Percentiles rank a stretch among this genome's conserved stretches.
These are phyloP conservation scores for Anabas testudineus DNA, from an alignment of 2,797 vertebrate genomes.

Conservation along the genomic window DNA sequence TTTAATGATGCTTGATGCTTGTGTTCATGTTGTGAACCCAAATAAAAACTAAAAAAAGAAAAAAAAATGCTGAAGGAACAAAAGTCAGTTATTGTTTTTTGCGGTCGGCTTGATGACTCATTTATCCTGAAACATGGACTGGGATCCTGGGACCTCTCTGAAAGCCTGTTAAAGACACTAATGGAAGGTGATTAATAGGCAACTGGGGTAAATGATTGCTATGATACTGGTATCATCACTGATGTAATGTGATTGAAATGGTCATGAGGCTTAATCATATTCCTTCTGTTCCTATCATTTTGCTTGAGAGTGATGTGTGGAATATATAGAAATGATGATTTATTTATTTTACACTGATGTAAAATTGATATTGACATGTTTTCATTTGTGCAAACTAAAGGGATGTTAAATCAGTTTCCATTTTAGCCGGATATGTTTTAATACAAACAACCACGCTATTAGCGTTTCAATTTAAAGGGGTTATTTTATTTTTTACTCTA, in stretches of 20 bases:
- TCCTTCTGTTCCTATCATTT: constrained; percentile 4
- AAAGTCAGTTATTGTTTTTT: constrained; percentile 64
- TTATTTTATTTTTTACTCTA: too few relatives aligned
- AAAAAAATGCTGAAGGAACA: constrained; percentile 48
- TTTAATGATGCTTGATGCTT: constrained; percentile 66
- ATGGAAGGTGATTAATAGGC: constrained; percentile 79
- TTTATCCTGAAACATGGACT: constrained; percentile 63
- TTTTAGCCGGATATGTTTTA: neutral
- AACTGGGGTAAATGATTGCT: constrained; percentile 71
- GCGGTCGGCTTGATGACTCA: constrained; percentile 63
- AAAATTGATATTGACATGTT: neutral
- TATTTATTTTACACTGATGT: neutral
- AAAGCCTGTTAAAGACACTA: constrained; percentile 69
- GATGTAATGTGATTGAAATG: constrained; percentile 60
- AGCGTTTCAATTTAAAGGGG: neutral
- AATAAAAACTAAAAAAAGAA: neutral
- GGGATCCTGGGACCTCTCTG: constrained; percentile 59
- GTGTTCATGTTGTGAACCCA: constrained; percentile 35
- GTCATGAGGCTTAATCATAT: constrained; percentile 26
- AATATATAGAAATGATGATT: neutral
- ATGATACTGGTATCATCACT: constrained; percentile 68
- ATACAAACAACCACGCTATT: neutral
- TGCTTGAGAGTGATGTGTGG: neutral
- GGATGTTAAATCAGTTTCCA: neutral
- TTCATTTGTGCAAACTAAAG: neutral